Base-by-base conservation (phyloP, 2,113 vertebrate genomes). In the Hystrix brachyura region DNA sequence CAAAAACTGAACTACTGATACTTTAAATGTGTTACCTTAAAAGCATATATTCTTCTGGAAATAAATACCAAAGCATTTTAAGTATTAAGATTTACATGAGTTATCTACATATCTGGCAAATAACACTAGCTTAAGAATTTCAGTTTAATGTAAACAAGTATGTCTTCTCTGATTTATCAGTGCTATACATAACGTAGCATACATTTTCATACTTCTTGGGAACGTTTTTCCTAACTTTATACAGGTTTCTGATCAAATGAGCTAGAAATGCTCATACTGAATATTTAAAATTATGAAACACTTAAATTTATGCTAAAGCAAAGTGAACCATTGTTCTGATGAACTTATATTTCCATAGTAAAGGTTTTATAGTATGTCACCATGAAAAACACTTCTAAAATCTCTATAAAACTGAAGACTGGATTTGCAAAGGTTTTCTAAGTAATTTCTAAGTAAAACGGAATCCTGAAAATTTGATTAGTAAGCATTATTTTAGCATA, bases 271-370 rank as follows among this genome's bases (percentile, higher is more conserved):
- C 21, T 85, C n/a, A 60, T 92, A 60, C 46, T 82, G 53, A 95
- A 78, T 89, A 14, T 90, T 69, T 87, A 86, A 86, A 23, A 87
- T 82, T 94, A 64, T 90, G 15, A 51, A 87, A 96, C 79, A 87
- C 21, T 32, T 62, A 87, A 80, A 91, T 86, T 92, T 90, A 94
- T 86, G 13, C 79, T 87, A 64, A 96, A 92, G 32, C 12, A 95
- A 90, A 92, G 46, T 64, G 57, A 95, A 65, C 84, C 38, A 83
- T 1, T 90, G 34, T 94, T 92, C 69, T 92, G 59, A 82, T 2
- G 2, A 94, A 94, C 38, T 74, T 81, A 29, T 55, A 74, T 55
- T 89, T 89, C 48, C 71, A 92, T 59, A 84, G 21, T 57, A 43
- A 74, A 79, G 43, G 17, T 71, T 84, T 88, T 93, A 0, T 72